Evolutionary conservation across 2,113 vertebrate species (phyloP).

Genomic region (Sigmodon hispidus): DNA sequence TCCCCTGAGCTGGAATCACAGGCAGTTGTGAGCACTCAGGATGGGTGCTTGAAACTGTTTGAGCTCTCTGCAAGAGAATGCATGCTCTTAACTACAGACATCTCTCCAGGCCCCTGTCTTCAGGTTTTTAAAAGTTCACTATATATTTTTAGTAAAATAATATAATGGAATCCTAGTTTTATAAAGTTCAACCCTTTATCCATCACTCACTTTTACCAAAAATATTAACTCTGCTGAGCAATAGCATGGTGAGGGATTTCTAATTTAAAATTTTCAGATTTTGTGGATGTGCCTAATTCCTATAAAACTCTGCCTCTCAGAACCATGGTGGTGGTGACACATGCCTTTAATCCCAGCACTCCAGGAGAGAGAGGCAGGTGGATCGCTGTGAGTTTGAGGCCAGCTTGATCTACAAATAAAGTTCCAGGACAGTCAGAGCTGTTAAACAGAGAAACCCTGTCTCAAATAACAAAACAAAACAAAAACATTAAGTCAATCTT

Average conservation of each 20-base stretch:
- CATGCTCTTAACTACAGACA: background rate
- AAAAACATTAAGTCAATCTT: background rate
- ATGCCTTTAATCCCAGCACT: too few relatives aligned
- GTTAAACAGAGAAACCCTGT: background rate
- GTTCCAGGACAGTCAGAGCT: background rate
- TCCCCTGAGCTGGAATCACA: background rate
- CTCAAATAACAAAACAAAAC: background rate
- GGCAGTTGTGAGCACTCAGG: background rate
- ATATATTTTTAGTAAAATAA: background rate
- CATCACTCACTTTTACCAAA: background rate
- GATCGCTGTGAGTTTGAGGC: too few relatives aligned
- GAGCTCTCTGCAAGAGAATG: background rate
- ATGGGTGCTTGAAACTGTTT: too few relatives aligned
- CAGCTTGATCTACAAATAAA: background rate
- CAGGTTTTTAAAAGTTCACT: background rate
- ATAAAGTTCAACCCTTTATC: background rate
- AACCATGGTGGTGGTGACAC: background rate
- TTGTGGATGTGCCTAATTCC: background rate
- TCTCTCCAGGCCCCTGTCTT: background rate
- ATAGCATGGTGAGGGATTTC: conserved; percentile 5
- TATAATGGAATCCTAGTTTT: conserved; percentile 20
- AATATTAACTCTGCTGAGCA: conserved; percentile 42
- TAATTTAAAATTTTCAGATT: background rate
- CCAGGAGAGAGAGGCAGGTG: too few relatives aligned
- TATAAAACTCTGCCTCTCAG: background rate